Evolutionary conservation across 2,797 vertebrate genomes (phyloP), one percentile per base, ranked within the genome.

Genomic region (Enteromius trimaculatus): DNA sequence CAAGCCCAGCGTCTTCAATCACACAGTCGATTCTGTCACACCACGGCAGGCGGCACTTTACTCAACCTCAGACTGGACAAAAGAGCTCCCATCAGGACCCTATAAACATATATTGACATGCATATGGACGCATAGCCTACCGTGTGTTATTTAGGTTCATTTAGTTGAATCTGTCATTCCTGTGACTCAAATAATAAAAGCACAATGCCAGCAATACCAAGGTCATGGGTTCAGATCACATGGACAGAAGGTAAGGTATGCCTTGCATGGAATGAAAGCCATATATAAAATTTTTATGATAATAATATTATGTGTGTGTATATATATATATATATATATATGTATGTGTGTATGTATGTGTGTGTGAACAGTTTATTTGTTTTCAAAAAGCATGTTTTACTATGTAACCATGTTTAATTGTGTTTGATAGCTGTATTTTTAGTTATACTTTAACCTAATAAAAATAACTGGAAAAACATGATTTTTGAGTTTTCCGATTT

Each of bases 1-100:
- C 87, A 87, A 84, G 86, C 76, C 84, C 89, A 85, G 90, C 91
- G 91, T 93, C 92, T 88, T 95, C 93, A 93, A 94, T 95, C 93
- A 94, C 93, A 90, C 88, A 90, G 88, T 91, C 92, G 89, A 92
- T 88, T 91, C 93, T 93, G 91, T 90, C 91, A 88, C 88, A 90
- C 84, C 87, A 90, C 83, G 92, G 86, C 86, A 84, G 90, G 90
- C 91, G 90, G 80, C 89, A 55, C 68, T 84, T 83, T 85, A 83
- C 68, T 80, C 79, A 44, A 68, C 47, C 71, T 58, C 69, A 55
- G 60, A 90, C 90, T 91, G 92, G 90, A 90, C 86, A 88, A 88
- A 80, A 66, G 89, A 92, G 90, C 92, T 72, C 31, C 23, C 34
- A 77, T 77, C 71, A 69, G 42, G 37, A 58, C 19, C 6, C 44